These are phyloP conservation scores for Piprites chloris DNA, from an alignment of 2,113 vertebrate species.

Conservation along the genomic window DNA sequence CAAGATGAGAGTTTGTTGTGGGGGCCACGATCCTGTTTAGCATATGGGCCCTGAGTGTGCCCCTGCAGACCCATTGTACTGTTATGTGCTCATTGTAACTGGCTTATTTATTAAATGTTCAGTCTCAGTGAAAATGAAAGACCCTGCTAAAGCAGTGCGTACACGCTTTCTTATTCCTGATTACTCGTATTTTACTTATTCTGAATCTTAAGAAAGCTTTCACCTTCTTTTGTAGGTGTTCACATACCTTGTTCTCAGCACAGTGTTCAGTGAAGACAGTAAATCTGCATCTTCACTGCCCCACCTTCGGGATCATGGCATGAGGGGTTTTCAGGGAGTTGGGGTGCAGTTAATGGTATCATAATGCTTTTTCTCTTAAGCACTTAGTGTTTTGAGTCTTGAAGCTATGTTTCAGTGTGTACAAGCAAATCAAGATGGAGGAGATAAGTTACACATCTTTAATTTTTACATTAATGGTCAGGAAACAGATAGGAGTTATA, in stretches of 20 bases:
- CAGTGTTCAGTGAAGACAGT: background rate
- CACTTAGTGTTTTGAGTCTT: background rate
- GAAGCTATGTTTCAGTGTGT: background rate
- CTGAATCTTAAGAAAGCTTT: background rate
- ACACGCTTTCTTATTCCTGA: background rate
- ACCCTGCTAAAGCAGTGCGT: background rate
- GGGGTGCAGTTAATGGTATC: background rate
- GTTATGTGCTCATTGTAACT: background rate
- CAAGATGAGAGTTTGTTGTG: background rate
- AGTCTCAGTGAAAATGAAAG: background rate
- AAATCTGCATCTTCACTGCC: background rate
- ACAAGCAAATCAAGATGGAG: background rate
- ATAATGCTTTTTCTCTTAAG: background rate
- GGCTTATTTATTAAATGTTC: background rate
- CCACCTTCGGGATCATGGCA: background rate
- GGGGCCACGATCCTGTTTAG: background rate
- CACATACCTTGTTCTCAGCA: background rate
- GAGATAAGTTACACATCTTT: background rate
- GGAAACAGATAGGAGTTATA: background rate
- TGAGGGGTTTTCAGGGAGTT: background rate
- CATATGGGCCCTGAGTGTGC: accelerated
- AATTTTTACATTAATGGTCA: background rate
- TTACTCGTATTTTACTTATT: background rate
- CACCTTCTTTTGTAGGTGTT: background rate
- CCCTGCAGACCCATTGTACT: too few relatives aligned